These are phyloP conservation scores for Pseudochirops cupreus DNA, from an alignment of 2,797 vertebrate species.

Conservation along the genomic window DNA sequence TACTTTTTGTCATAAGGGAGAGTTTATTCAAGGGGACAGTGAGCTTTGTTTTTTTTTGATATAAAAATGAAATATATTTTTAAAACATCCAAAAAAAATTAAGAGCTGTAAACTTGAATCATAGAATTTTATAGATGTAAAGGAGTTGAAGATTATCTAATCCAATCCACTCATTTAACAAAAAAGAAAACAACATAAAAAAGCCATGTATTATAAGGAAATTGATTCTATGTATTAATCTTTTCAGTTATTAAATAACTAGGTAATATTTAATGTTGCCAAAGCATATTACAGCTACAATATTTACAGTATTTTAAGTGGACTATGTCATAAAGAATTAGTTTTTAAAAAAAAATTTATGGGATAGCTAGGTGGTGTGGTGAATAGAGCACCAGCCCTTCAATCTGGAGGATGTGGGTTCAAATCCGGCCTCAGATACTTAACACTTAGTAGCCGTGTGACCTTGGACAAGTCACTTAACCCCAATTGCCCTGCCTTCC, in stretches of 20 bases:
- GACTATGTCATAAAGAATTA: not conserved
- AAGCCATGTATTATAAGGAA: not conserved
- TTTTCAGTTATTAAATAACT: not conserved
- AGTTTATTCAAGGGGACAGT: not conserved
- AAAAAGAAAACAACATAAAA: not conserved
- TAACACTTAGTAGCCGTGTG: no score
- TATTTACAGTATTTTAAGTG: not conserved
- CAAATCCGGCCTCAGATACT: no score
- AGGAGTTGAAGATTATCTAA: not conserved
- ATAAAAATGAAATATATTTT: not conserved
- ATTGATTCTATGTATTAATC: not conserved
- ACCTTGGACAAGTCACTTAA: no score
- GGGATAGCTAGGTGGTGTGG: no score
- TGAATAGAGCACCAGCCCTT: no score
- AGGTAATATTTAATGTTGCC: not conserved
- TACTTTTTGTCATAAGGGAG: not conserved
- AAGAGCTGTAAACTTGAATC: not conserved
- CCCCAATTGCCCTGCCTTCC: no score
- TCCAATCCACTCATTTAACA: not conserved
- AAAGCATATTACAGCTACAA: not conserved
- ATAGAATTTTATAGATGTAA: not conserved
- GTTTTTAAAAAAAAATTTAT: not conserved
- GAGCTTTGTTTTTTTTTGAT: not conserved
- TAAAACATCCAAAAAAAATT: not conserved
- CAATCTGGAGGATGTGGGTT: no score